phyloP scores from a whole-genome alignment of 2,797 vertebrate genomes.

The Enteromius viviparus region DNA sequence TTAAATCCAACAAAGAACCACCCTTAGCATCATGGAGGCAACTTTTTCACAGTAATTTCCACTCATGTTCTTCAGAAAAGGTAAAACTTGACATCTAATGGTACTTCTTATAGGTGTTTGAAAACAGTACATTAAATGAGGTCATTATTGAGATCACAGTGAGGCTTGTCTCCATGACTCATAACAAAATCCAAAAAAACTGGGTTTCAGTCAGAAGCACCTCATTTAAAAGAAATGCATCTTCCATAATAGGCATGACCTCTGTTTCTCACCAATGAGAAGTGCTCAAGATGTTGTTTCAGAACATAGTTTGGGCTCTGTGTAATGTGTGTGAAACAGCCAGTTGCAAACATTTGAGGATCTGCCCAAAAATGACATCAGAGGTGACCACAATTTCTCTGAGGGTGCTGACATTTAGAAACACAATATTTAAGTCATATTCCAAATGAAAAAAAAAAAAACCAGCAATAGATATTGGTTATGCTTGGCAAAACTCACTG shows the following conservation, averaged over 20 bases:
- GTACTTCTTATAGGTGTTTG: not conserved
- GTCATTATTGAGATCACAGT: conserved; percentile 32
- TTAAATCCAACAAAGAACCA: not conserved
- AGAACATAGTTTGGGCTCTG: conserved; percentile 68
- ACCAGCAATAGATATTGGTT: not conserved
- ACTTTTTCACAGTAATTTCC: not conserved
- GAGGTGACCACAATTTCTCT: conserved; percentile 21
- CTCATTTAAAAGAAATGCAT: not conserved
- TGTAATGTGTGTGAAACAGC: conserved; percentile 68
- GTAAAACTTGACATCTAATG: not conserved
- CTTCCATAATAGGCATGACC: conserved; percentile 36
- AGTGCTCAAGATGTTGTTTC: conserved; percentile 54
- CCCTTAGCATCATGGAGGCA: not conserved
- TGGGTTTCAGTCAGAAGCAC: not conserved
- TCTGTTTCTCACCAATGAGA: conserved; percentile 20
- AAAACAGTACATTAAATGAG: conserved; percentile 17
- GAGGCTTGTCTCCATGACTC: conserved; percentile 42
- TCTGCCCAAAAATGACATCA: conserved; percentile 56
- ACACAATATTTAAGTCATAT: not conserved
- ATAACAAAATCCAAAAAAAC: not conserved
- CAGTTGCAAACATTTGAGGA: conserved; percentile 49
- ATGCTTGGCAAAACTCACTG: not conserved
- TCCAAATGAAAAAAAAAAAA: not conserved
- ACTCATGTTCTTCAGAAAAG: not conserved
- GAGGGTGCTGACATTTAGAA: not conserved